Evolutionary conservation across 2,113 vertebrate species (phyloP), one percentile per base, ranked within the genome.

Genomic region (Leuciscus idus): DNA sequence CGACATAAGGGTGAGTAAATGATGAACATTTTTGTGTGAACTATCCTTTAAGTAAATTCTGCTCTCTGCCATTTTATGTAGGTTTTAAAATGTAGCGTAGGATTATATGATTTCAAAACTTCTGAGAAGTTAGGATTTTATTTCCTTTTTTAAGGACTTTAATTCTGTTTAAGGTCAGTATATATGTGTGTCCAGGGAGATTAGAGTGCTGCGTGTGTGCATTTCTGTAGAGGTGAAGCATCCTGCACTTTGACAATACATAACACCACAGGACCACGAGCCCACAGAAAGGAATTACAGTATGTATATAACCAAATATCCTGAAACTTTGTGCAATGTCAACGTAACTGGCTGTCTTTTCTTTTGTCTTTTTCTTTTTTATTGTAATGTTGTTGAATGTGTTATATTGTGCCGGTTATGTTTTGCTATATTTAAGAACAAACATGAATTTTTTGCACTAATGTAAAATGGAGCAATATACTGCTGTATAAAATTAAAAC

Each of bases 381-480:
- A 61, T 81, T 52, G 85, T 88, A 70, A 79, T 86, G 84, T 89
- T 93, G 87, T 91, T 92, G 73, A 76, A 89, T 92, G 93, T 95
- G 89, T 68, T 94, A 95, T 95, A 90, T 93, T 93, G 92, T 93
- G 92, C 94, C 90, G 87, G 86, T 92, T 90, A 84, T 84, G 85
- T 89, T 55, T 87, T 88, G 85, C 79, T 88, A 85, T 95, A 94
- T 95, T 96, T 94, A 94, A 93, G 90, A 94, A 81, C 83, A 92
- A 91, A 88, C 88, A 93, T 90, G 86, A 88, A 91, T 95, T 92
- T 96, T 87, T 97, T 97, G 97, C 96, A 97, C 97, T 96, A 95
- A 90, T 92, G 92, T 89, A 85, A 92, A 93, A 92, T 19, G 93
- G 93, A 97, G 96, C 96, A 97, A 97, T 97, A 96, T 91, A 94